Conservation (phyloP, 2,113 vertebrate genomes). For the Gymnobelideus leadbeateri region DNA sequence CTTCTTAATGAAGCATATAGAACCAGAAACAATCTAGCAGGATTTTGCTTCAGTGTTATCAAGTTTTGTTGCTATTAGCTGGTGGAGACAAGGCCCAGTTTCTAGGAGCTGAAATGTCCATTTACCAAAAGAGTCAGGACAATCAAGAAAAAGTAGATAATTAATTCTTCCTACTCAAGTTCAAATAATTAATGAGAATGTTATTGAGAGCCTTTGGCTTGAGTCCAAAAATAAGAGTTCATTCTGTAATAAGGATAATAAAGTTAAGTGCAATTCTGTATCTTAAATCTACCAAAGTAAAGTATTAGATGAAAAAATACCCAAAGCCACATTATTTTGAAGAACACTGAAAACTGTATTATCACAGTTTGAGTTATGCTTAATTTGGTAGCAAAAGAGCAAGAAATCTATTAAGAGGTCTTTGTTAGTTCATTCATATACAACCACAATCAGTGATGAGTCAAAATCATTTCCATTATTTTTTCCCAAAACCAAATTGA, state of each 20-base stretch:
- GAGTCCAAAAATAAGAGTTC: slow-evolving; percentile 10
- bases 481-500: slow-evolving; percentile 13
- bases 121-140: slow-evolving; percentile 16
- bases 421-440: slow-evolving; percentile 11
- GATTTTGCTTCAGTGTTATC: slow-evolving; percentile 15
- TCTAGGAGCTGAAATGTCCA: slow-evolving; percentile 4
- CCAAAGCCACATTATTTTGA: slow-evolving; percentile 40
- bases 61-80: slow-evolving; percentile 12
- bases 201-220: not conserved
- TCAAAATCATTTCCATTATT: slow-evolving; percentile 37
- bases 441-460: slow-evolving; percentile 15
- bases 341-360: slow-evolving; percentile 39
- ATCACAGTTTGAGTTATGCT: slow-evolving; percentile 58
- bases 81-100: not conserved
- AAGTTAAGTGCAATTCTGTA: slow-evolving; percentile 27
- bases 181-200: slow-evolving; percentile 39
- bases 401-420: slow-evolving; percentile 21
- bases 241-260: slow-evolving; percentile 2
- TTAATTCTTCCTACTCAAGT: slow-evolving; percentile 6
- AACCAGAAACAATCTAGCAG: not conserved
- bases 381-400: slow-evolving; percentile 37
- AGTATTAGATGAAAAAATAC: slow-evolving; percentile 28
- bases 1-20: not conserved
- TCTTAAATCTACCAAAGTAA: slow-evolving; percentile 44
- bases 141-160: slow-evolving; percentile 30